phyloP scores from a whole-genome alignment of 2,113 vertebrate genomes.

The Microtus montanus region DNA sequence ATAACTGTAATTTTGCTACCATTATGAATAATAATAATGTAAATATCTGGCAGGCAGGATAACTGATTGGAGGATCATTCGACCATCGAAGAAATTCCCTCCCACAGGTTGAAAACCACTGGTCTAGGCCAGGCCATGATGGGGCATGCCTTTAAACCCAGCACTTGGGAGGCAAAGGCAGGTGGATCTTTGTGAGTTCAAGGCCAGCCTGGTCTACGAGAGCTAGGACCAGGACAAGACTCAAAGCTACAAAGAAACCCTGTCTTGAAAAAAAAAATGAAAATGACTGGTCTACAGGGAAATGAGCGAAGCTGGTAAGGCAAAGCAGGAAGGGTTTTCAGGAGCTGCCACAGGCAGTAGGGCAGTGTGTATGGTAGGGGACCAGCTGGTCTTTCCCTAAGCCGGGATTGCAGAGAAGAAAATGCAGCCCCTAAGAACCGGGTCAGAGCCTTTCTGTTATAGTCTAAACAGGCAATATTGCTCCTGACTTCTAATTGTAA shows the following conservation, averaged over 20 bases:
- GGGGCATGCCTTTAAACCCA: too few relatives aligned
- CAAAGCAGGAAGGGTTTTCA: neutral
- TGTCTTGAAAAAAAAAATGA: neutral
- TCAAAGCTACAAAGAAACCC: too few relatives aligned
- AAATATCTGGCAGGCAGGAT: neutral
- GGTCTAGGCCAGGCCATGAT: too few relatives aligned
- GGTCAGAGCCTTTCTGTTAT: neutral
- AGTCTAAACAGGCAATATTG: neutral
- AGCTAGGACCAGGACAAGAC: too few relatives aligned
- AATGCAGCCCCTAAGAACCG: neutral
- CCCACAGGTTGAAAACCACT: too few relatives aligned
- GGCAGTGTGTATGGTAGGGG: neutral
- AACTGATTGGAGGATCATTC: neutral
- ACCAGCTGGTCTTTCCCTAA: slow-evolving; percentile 19
- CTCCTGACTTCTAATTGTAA: neutral
- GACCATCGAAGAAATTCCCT: too few relatives aligned
- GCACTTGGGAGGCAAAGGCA: too few relatives aligned
- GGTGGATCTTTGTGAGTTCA: too few relatives aligned
- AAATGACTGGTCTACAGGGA: neutral
- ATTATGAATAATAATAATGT: neutral
- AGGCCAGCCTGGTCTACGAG: too few relatives aligned
- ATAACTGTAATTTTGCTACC: neutral
- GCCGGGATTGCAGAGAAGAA: neutral
- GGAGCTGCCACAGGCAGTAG: neutral
- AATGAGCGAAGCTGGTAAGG: neutral